These are phyloP conservation scores for Polydrusus pterygomalis DNA, from an alignment of 2,888 invertebrate species.

Conservation along the genomic window DNA sequence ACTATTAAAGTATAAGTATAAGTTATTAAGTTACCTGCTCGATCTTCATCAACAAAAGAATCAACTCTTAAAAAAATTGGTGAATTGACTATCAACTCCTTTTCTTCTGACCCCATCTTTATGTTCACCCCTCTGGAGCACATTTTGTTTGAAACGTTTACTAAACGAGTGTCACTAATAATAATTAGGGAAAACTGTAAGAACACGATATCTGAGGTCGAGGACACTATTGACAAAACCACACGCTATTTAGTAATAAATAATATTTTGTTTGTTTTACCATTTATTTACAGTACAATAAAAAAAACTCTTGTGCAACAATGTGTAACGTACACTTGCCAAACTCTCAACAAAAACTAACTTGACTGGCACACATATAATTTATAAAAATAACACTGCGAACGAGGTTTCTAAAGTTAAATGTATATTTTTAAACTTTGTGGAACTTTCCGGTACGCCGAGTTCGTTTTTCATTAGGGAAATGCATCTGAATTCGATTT, in stretches of 20 bases:
- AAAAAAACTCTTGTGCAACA: conserved; percentile 15
- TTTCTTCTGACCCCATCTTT: conserved; percentile 61
- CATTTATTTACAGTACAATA: conserved; percentile 11
- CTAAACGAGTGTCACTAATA: neutral
- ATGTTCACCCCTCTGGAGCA: conserved; percentile 67
- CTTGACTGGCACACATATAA: conserved; percentile 63
- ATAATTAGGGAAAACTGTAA: neutral
- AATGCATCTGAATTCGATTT: conserved; percentile 19
- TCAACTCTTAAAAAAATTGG: conserved; percentile 66
- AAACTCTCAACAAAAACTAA: conserved; percentile 59
- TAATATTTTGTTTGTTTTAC: neutral
- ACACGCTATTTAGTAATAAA: conserved; percentile 1
- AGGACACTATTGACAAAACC: neutral
- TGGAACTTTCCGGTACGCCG: neutral
- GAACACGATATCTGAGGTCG: neutral
- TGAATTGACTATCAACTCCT: conserved; percentile 60
- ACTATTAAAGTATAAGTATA: no score
- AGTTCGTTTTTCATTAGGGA: conserved; percentile 5
- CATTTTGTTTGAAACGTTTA: conserved; percentile 59
- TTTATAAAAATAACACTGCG: conserved; percentile 59
- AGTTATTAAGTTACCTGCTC: conserved; percentile 46
- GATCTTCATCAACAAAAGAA: conserved; percentile 67
- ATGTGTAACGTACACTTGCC: conserved; percentile 36
- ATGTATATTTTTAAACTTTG: conserved; percentile 36
- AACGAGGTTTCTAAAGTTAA: conserved; percentile 38